phyloP scores from a whole-genome alignment of 2,888 invertebrate genomes.

The Stenoptilia bipunctidactyla region DNA sequence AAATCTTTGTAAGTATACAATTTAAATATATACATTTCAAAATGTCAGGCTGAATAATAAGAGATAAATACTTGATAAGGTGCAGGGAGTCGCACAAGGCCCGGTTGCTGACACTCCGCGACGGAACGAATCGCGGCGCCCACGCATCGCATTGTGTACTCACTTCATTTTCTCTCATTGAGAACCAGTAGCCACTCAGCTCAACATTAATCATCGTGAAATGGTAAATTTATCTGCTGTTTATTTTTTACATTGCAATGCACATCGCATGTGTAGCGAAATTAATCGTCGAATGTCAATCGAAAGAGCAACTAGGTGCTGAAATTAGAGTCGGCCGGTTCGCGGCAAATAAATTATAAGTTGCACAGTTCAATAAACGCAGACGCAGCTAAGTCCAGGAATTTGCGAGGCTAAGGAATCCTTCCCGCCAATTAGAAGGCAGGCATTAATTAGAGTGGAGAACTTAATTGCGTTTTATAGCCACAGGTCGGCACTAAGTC shows the following conservation, averaged over 20 bases:
- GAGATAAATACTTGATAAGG: conserved; percentile 19
- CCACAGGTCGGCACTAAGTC: conserved; percentile 24
- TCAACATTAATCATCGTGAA: conserved; percentile 42
- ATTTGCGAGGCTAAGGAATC: conserved; percentile 6
- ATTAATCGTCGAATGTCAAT: background rate
- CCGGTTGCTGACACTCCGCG: conserved; percentile 53
- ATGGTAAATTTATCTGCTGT: conserved; percentile 24
- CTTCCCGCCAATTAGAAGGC: conserved; percentile 25
- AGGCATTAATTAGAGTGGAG: conserved; percentile 26
- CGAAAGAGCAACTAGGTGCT: background rate
- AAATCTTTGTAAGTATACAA: conserved; percentile 15
- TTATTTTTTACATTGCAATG: background rate
- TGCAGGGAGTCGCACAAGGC: conserved; percentile 3
- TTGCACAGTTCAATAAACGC: background rate
- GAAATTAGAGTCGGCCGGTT: too few relatives aligned
- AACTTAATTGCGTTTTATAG: conserved; percentile 36
- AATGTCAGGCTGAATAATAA: background rate
- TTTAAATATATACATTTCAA: conserved; percentile 1
- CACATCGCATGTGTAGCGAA: too few relatives aligned
- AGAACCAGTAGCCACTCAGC: conserved; percentile 42
- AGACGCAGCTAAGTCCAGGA: conserved; percentile 1
- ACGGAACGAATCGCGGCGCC: conserved; percentile 31
- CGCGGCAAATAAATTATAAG: too few relatives aligned
- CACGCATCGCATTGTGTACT: conserved; percentile 50
- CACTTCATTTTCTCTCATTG: conserved; percentile 56